Evolutionary conservation across 1,140 invertebrate genomes (phyloP).

Genomic region (Dryas iulia): DNA sequence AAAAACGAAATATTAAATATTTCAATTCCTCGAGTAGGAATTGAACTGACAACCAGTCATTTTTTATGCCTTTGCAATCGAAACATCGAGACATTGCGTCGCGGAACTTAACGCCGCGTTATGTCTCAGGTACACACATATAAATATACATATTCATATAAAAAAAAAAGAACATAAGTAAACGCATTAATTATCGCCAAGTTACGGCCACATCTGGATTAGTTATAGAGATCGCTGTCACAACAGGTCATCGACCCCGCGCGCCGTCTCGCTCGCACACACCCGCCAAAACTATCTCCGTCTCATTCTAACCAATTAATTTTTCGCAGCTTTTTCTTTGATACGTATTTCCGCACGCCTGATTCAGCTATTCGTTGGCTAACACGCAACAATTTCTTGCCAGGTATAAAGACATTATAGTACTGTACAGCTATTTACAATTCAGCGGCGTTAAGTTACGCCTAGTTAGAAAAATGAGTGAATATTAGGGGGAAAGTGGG

Average conservation of each 20-base stretch:
- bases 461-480: not conserved
- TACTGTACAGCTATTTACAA: not conserved
- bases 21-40: not conserved
- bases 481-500: not conserved
- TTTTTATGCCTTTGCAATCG: too few species aligned
- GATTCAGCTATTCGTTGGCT: constrained; percentile 37
- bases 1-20: not conserved
- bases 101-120: too few species aligned
- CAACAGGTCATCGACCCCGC: constrained; percentile 39
- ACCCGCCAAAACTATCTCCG: constrained; percentile 17
- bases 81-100: too few species aligned
- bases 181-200: constrained; percentile 26
- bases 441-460: not conserved
- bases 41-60: not conserved
- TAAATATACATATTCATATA: too few species aligned
- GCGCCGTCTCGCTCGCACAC: constrained; percentile 24
- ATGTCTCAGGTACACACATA: too few species aligned
- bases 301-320: constrained; percentile 40
- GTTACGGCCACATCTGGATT: constrained; percentile 29
- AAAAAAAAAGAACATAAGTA: too few species aligned
- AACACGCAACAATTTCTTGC: constrained; percentile 36
- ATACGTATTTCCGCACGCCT: constrained; percentile 40
- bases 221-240: constrained; percentile 40
- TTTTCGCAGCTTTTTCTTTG: constrained; percentile 48
- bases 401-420: constrained; percentile 8